phyloP scores from a whole-genome alignment of 2,888 invertebrate species.

The Mythimna vitellina region DNA sequence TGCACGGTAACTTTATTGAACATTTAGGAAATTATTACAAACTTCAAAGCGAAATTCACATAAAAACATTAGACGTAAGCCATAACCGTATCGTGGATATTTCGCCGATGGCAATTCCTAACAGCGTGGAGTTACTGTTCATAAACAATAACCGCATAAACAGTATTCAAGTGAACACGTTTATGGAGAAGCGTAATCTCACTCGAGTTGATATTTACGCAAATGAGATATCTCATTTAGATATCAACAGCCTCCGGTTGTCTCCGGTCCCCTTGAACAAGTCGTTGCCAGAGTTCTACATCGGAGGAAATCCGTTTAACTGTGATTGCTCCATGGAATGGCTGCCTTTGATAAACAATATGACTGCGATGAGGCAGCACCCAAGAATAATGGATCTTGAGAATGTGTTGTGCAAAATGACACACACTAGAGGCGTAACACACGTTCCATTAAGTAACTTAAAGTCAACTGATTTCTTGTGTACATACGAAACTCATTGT shows the following conservation, averaged over 20 bases:
- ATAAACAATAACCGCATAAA: constrained; percentile 97
- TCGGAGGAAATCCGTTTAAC: constrained; percentile 98
- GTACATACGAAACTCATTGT: constrained; percentile 97
- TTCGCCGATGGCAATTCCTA: constrained; percentile 95
- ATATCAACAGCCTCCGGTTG: constrained; percentile 95
- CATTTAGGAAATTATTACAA: constrained; percentile 97
- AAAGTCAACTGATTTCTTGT: constrained; percentile 96
- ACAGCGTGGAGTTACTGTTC: constrained; percentile 96
- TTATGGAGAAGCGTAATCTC: constrained; percentile 95
- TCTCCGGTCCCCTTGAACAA: constrained; percentile 94
- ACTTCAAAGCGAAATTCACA: constrained; percentile 94
- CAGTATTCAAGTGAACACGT: constrained; percentile 95
- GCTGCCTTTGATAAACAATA: constrained; percentile 97
- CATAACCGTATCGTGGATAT: constrained; percentile 96
- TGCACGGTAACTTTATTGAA: constrained; percentile 97
- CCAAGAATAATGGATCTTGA: constrained; percentile 97
- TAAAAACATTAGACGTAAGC: constrained; percentile 96
- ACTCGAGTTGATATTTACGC: constrained; percentile 97
- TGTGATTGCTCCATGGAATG: constrained; percentile 99
- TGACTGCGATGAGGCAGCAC: constrained; percentile 95
- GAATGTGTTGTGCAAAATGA: constrained; percentile 96
- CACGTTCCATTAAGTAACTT: constrained; percentile 94
- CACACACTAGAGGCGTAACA: constrained; percentile 95
- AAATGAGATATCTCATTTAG: constrained; percentile 95
- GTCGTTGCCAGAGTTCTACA: constrained; percentile 96